Evolutionary conservation across 2,113 vertebrate genomes (phyloP), one percentile per base, ranked within the genome.

Genomic region (Rhea americana): DNA sequence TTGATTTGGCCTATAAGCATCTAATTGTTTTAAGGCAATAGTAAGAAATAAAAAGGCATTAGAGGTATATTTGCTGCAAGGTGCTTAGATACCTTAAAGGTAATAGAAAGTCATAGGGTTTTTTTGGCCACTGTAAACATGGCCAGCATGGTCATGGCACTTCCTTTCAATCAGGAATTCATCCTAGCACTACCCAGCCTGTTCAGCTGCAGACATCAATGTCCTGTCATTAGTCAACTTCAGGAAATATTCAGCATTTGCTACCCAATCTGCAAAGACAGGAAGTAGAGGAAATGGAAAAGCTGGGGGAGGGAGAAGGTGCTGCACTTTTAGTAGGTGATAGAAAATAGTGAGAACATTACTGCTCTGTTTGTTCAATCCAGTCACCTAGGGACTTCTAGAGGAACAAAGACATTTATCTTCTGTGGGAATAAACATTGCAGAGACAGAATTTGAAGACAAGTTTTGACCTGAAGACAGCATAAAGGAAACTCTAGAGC

Each of bases 161-260:
- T 70, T 94, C 66, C 89, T 91, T 91, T 95, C 92, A 85, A 85
- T 80, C 70, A 88, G 90, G 90, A 93, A 93, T 84, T 89, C 80
- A 84, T 87, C 56, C 32, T 41, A 90, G 78, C 65, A 78, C 84
- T 84, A 58, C 72, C 87, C 92, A 85, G 88, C 73, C 91, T 83
- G 58, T 70, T 93, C 91, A 96, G 94, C 90, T 96, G 93, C 94
- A 97, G 96, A 97, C 97, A 97, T 83, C 91, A 90, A 95, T 97
- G 97, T 98, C 97, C 97, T 97, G 97, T 97, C 97, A 97, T 98
- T 97, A 97, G 97, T 97, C 97, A 97, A 96, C 93, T 97, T 93
- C 97, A 98, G 98, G 97, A 98, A 98, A 97, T 95, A 97, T 95
- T 95, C 92, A 90, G 76, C 96, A 95, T 97, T 94, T 96, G 95